phyloP scores from a whole-genome alignment of 1,140 invertebrate genomes.

The Yoshiicerus persimilis region DNA sequence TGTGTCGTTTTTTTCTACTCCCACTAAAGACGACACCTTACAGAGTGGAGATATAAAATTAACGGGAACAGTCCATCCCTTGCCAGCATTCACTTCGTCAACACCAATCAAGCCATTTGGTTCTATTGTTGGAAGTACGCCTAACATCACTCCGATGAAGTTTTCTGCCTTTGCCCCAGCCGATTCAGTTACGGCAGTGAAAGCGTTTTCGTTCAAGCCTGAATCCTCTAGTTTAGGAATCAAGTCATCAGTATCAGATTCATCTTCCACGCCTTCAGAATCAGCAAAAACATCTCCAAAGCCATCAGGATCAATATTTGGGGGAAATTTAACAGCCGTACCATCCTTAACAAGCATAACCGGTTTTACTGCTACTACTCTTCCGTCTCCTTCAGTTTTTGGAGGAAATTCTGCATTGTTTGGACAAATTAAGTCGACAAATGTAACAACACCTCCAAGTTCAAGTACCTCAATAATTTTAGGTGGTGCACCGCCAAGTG shows the following conservation, averaged over 20 bases:
- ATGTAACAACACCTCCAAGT: background rate
- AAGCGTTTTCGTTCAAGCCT: background rate
- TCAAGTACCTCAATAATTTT: background rate
- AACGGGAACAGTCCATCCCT: background rate
- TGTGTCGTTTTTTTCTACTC: background rate
- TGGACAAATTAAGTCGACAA: background rate
- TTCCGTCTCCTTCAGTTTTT: background rate
- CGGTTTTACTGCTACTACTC: background rate
- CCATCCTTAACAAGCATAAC: background rate
- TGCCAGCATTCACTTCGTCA: background rate
- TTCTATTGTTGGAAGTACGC: background rate
- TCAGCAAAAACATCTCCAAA: background rate
- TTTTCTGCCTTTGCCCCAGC: background rate
- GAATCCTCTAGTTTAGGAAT: background rate
- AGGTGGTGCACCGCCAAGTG: background rate
- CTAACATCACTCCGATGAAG: background rate
- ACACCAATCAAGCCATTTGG: background rate
- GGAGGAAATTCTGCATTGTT: background rate
- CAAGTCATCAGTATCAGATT: background rate
- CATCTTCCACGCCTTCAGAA: background rate
- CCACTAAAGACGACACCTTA: background rate
- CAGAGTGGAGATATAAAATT: background rate
- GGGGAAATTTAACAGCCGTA: background rate
- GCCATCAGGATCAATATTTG: background rate
- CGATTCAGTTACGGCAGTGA: background rate